Conservation (phyloP, 2,797 vertebrate species). For the Microchirus variegatus region DNA sequence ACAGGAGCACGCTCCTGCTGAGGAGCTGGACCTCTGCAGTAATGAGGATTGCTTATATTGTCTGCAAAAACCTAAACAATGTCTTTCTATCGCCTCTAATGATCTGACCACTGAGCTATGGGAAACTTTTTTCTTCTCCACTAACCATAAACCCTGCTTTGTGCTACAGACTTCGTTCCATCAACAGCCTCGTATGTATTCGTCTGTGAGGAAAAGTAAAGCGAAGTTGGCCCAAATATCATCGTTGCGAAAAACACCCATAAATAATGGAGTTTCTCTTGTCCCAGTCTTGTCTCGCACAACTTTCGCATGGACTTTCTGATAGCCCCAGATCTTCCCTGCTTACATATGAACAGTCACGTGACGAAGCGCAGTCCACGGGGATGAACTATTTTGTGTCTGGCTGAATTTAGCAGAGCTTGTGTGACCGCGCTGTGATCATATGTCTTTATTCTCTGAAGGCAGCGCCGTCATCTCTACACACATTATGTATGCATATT, state of each 20-base stretch:
- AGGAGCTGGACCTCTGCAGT: no score
- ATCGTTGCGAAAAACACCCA: slow-evolving; percentile 26
- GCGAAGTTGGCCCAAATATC: slow-evolving; percentile 24
- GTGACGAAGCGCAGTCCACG: slow-evolving; percentile 17
- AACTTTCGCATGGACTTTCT: slow-evolving; percentile 41
- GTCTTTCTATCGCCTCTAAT: no score
- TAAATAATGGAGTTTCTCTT: slow-evolving; percentile 49
- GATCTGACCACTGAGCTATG: no score
- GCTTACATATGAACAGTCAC: slow-evolving; percentile 25
- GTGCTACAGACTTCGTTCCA: not conserved
- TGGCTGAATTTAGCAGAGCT: slow-evolving; percentile 19
- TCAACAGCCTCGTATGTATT: not conserved
- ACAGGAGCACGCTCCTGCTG: no score
- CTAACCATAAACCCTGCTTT: not conserved
- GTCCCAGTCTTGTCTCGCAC: slow-evolving; percentile 41
- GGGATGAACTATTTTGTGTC: slow-evolving; percentile 13
- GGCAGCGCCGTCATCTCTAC: slow-evolving; percentile 22
- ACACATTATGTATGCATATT: slow-evolving; percentile 34
- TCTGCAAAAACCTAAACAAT: no score
- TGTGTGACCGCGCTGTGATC: slow-evolving; percentile 18
- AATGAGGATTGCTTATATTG: no score
- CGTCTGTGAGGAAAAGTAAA: slow-evolving; percentile 8
- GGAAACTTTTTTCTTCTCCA: not conserved
- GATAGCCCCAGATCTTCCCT: slow-evolving; percentile 42
- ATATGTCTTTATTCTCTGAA: slow-evolving; percentile 15